These are phyloP conservation scores for Buathra laborator DNA, from an alignment of 2,888 invertebrate species.

Conservation along the genomic window DNA sequence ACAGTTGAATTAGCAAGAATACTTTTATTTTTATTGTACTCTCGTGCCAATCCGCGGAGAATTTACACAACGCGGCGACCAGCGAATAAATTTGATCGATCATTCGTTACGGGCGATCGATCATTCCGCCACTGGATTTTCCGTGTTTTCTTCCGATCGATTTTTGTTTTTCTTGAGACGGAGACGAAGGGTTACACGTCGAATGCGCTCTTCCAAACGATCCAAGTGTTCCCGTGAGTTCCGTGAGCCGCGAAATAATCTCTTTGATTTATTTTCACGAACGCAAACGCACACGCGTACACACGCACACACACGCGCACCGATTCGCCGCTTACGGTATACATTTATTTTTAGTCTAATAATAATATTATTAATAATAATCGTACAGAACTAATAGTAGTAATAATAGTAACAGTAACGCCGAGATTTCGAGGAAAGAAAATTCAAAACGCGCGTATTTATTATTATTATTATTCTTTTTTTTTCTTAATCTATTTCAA, in stretches of 20 bases:
- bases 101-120: conserved; percentile 12
- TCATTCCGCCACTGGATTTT: conserved; percentile 19
- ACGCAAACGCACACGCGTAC: neutral
- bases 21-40: neutral
- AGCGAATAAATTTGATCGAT: conserved; percentile 20
- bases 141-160: conserved; percentile 17
- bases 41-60: conserved; percentile 57
- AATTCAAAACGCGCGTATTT: neutral
- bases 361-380: conserved; percentile 62
- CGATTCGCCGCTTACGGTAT: conserved; percentile 50
- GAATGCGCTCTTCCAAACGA: neutral
- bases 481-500: conserved; percentile 8
- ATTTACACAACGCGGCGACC: neutral
- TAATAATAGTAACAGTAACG: conserved; percentile 53
- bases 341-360: conserved; percentile 54
- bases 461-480: neutral
- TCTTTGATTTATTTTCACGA: conserved; percentile 4
- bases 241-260: conserved; percentile 11
- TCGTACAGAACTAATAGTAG: conserved; percentile 58
- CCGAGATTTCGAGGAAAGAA: conserved; percentile 64
- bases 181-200: conserved; percentile 18
- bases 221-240: neutral
- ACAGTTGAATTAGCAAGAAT: conserved; percentile 61
- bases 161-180: neutral
- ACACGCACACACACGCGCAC: conserved; percentile 5